Conservation (phyloP, 2,113 vertebrate species). For the Chloroceryle aenea region DNA sequence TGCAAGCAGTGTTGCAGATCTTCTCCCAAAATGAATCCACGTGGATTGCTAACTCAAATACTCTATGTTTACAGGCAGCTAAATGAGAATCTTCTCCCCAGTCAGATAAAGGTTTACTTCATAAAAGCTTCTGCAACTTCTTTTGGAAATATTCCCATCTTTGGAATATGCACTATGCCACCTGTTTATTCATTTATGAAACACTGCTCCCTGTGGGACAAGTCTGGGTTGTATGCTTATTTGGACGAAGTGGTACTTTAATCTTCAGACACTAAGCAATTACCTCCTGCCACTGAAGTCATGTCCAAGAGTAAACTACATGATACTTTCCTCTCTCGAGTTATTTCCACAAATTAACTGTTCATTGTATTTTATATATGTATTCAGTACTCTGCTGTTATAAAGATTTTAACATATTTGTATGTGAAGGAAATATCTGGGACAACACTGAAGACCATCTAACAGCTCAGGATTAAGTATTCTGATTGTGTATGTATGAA, state of each 20-base stretch:
- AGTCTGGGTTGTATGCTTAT: conserved; percentile 62
- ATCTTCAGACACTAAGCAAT: conserved; percentile 52
- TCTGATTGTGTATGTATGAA: background rate
- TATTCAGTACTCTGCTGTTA: background rate
- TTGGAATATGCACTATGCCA: conserved; percentile 12
- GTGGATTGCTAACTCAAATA: conserved; percentile 25
- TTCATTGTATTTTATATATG: background rate
- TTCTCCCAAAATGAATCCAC: conserved; percentile 9
- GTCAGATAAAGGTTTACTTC: conserved; percentile 49
- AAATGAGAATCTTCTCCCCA: conserved; percentile 43
- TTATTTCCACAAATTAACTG: background rate
- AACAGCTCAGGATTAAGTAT: background rate
- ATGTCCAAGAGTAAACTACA: background rate
- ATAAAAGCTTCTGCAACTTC: conserved; percentile 37
- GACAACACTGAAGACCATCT: background rate
- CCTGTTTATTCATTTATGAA: conserved; percentile 63
- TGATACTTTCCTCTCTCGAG: background rate
- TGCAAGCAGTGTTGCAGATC: background rate
- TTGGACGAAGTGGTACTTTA: conserved; percentile 46
- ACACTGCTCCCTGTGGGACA: conserved; percentile 43
- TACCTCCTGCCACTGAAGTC: conserved; percentile 24
- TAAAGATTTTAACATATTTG: background rate
- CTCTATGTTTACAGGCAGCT: conserved; percentile 4
- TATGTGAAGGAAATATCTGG: background rate
- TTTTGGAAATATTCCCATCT: conserved; percentile 56